These are phyloP conservation scores for Phaethornis superciliosus DNA, from an alignment of 2,113 vertebrate species.

Conservation along the genomic window DNA sequence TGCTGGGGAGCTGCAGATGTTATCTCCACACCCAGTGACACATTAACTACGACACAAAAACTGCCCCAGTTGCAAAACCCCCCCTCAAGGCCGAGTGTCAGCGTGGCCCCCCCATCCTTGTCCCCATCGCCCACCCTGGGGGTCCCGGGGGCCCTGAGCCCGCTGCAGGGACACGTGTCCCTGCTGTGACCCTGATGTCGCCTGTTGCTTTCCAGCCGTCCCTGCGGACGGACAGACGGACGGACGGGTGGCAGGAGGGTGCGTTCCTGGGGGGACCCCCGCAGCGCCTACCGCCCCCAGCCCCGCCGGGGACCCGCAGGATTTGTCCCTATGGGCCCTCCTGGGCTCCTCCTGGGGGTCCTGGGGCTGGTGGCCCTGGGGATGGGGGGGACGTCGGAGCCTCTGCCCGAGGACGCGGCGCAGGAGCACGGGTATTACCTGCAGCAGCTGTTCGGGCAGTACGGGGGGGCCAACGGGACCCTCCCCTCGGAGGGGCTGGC, in stretches of 20 bases:
- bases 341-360: neutral
- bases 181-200: neutral
- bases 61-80: neutral
- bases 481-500: constrained; percentile 78
- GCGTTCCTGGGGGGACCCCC: accelerated
- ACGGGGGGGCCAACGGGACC: constrained; percentile 78
- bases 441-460: constrained; percentile 79
- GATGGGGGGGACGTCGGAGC: neutral
- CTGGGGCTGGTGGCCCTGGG: neutral
- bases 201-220: neutral
- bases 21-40: neutral
- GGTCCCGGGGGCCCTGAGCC: neutral
- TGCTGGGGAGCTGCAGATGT: neutral
- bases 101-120: neutral
- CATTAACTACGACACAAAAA: neutral
- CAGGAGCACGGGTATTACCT: constrained; percentile 83
- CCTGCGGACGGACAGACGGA: neutral
- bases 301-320: too few species aligned
- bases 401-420: constrained; percentile 61
- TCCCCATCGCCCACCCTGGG: neutral
- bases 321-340: neutral
- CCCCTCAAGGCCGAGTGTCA: neutral
- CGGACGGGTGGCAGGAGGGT: neutral
- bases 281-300: too few species aligned
- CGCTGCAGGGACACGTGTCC: neutral